Evolutionary conservation across 2,888 invertebrate genomes (phyloP).

Genomic region (Eutolmus rufibarbis): DNA sequence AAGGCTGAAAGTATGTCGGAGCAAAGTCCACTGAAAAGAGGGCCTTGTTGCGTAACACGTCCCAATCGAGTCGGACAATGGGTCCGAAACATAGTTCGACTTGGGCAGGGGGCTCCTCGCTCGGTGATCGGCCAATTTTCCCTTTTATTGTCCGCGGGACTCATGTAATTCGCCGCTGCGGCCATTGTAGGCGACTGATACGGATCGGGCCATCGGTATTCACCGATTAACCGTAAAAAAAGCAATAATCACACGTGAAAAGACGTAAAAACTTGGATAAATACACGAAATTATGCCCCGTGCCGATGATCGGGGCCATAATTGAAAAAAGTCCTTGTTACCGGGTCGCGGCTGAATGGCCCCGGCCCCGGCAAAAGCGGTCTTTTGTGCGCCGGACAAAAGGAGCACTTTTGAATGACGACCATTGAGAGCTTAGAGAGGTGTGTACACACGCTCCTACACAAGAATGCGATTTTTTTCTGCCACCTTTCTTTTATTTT

Average conservation of each 20-base stretch:
- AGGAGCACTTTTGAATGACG: constrained; percentile 38
- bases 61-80: neutral
- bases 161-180: neutral
- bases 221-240: constrained; percentile 29
- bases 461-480: constrained; percentile 38
- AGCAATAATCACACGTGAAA: constrained; percentile 30
- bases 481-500: constrained; percentile 31
- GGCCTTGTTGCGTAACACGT: neutral
- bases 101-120: neutral
- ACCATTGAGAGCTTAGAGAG: constrained; percentile 15
- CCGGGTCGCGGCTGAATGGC: constrained; percentile 34
- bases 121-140: neutral
- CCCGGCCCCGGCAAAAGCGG: constrained; percentile 24
- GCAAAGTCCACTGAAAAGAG: neutral
- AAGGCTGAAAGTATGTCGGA: neutral
- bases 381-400: constrained; percentile 39
- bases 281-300: constrained; percentile 30
- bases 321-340: constrained; percentile 42
- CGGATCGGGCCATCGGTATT: constrained; percentile 21
- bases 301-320: constrained; percentile 24
- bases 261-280: constrained; percentile 38
- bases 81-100: neutral
- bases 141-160: neutral
- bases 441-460: constrained; percentile 25
- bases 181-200: constrained; percentile 26